Evolutionary conservation across 2,113 vertebrate genomes (phyloP).

Genomic region (Callocephalon fimbriatum): DNA sequence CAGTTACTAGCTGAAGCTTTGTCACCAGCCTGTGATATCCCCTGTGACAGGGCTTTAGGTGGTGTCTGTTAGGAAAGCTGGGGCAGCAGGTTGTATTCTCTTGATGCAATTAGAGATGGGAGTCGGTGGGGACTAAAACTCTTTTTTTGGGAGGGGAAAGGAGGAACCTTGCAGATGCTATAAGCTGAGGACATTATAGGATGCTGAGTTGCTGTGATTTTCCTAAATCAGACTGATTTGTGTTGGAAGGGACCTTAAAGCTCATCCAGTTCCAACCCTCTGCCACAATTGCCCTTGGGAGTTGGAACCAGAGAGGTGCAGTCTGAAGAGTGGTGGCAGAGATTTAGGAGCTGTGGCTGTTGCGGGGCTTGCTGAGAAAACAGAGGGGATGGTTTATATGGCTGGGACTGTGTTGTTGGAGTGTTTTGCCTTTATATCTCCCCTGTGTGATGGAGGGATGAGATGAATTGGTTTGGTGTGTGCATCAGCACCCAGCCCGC

Average conservation of each 20-base stretch:
- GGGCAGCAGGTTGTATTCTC: background rate
- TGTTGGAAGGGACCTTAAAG: background rate
- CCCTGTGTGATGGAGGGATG: background rate
- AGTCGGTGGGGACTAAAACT: background rate
- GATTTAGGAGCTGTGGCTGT: background rate
- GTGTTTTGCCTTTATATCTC: background rate
- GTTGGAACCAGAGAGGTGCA: background rate
- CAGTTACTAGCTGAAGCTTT: background rate
- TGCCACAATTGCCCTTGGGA: background rate
- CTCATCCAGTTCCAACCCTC: background rate
- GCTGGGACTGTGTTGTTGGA: background rate
- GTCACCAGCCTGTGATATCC: background rate
- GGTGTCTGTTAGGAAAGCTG: accelerated
- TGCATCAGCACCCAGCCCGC: background rate
- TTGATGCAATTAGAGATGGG: background rate
- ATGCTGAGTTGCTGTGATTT: background rate
- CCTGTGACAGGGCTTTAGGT: background rate
- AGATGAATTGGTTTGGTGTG: background rate
- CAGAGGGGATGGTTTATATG: background rate
- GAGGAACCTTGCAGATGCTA: background rate
- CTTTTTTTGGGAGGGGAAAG: background rate
- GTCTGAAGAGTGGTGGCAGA: background rate
- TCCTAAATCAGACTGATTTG: background rate
- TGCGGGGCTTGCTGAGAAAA: background rate
- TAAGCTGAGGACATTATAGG: background rate